Evolutionary conservation across 1,140 invertebrate species (phyloP).

Genomic region (Trachelipus rathkii): DNA sequence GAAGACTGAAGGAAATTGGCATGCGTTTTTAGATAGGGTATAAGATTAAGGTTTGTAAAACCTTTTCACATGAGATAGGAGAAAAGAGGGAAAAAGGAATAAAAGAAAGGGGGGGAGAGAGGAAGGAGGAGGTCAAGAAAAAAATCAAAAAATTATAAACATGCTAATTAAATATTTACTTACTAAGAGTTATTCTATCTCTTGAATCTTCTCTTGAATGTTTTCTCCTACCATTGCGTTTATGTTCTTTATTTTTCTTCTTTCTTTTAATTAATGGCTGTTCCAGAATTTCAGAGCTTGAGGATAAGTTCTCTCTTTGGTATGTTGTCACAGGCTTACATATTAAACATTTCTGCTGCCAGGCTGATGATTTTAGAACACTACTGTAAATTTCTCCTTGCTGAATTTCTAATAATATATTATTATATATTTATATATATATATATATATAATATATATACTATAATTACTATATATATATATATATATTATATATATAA

Average conservation of each 20-base stretch:
- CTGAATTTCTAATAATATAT: background rate
- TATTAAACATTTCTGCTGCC: background rate
- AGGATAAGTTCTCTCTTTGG: background rate
- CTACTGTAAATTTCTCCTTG: background rate
- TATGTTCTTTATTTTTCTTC: conserved; percentile 3
- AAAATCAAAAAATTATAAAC: no score
- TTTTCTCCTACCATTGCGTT: background rate
- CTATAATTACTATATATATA: no score
- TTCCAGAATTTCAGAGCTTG: background rate
- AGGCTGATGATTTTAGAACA: background rate
- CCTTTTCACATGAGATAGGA: no score
- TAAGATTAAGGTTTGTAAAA: no score
- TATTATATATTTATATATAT: no score
- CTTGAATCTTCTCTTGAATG: background rate
- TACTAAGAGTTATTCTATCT: background rate
- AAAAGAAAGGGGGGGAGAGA: no score
- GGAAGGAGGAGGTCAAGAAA: no score
- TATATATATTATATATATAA: no score
- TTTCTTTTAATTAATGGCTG: background rate
- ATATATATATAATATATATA: no score
- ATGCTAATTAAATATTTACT: background rate
- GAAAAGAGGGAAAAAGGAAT: no score
- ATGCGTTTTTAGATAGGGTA: no score
- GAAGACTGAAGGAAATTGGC: no score
- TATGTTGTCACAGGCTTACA: background rate